phyloP scores from a whole-genome alignment of 2,888 invertebrate species.

The Hirtodrosophila duncani region DNA sequence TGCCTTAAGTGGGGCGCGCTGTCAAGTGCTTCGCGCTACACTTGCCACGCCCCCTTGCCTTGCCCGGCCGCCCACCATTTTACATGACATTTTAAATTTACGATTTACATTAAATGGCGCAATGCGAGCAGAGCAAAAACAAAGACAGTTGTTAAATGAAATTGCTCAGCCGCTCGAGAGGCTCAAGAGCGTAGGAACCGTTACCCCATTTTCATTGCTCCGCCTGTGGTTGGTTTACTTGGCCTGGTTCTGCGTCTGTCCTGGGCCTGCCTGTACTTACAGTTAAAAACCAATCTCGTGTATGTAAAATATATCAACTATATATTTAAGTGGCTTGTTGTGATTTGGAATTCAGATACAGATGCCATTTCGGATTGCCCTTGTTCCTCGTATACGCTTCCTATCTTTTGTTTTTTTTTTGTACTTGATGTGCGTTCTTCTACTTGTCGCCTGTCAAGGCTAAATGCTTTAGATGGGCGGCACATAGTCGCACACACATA shows the following conservation, averaged over 20 bases:
- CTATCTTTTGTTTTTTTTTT: conserved; percentile 13
- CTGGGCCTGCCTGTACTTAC: conserved; percentile 41
- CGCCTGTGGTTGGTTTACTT: conserved; percentile 38
- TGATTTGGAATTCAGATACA: conserved; percentile 5
- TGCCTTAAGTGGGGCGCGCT: conserved; percentile 25
- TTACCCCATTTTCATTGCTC: background rate
- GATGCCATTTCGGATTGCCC: conserved; percentile 32
- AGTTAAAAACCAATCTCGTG: conserved; percentile 71
- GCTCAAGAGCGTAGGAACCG: conserved; percentile 16
- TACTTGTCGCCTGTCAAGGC: conserved; percentile 61
- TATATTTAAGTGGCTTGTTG: conserved; percentile 62
- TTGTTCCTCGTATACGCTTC: no score
- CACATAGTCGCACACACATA: no score
- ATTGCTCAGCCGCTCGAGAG: conserved; percentile 54
- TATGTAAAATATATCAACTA: conserved; percentile 70
- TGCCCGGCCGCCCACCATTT: conserved; percentile 41
- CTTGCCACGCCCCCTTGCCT: conserved; percentile 39
- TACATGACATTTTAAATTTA: conserved; percentile 72
- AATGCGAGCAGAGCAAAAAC: conserved; percentile 43
- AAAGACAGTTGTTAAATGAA: conserved; percentile 68
- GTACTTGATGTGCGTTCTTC: conserved; percentile 25
- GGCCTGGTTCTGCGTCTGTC: no score
- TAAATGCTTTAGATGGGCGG: conserved; percentile 49
- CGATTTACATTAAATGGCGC: conserved; percentile 70
- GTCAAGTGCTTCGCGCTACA: conserved; percentile 28